Base-by-base conservation (phyloP, 2,113 vertebrate species). In the Fregata magnificens region DNA sequence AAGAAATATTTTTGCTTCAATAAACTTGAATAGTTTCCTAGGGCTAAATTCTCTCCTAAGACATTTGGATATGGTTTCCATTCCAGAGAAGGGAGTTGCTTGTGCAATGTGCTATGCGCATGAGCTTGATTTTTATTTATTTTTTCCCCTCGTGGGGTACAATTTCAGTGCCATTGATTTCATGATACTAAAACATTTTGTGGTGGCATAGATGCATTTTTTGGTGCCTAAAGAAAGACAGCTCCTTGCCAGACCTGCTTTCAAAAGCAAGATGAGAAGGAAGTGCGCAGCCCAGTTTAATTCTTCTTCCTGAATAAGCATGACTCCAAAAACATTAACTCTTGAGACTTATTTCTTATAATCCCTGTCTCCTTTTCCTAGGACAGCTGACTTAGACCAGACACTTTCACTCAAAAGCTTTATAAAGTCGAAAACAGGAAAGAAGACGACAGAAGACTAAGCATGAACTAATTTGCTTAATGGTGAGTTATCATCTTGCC, bases 1-100 rank as follows among this genome's bases (percentile, higher is more conserved):
- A 93, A 89, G 20, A 76, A 94, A n/a, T 90, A 87, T 76, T 94
- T 88, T 74, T 85, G 56, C 53, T 87, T 92, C 86, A 62, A 45
- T 62, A 53, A 76, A 79, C 61, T 69, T 93, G 65, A 95, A 74
- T 84, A 38, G 44, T 82, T 91, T 95, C 93, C 86, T 80, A 47
- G 45, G 62, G 86, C 81, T 81, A 82, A 85, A 20, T 80, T 91
- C 16, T 78, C 86, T 70, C 71, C 69, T 16, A 58, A 79, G 53
- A 53, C 18, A 72, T 76, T 81, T 63, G 56, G 25, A 42, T 89
- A 53, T 3, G 45, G 20, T 61, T 95, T 59, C 81, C 84, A 79
- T 80, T 85, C 66, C 67, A 89, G 47, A 55, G 77, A 85, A n/a
- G 21, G 44, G 70, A 82, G 44, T 72, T 95, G 40, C 52, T 88